These are phyloP conservation scores for Lepidocyrtinus sp. DNA, from an alignment of 2,888 invertebrate genomes.

Conservation along the genomic window DNA sequence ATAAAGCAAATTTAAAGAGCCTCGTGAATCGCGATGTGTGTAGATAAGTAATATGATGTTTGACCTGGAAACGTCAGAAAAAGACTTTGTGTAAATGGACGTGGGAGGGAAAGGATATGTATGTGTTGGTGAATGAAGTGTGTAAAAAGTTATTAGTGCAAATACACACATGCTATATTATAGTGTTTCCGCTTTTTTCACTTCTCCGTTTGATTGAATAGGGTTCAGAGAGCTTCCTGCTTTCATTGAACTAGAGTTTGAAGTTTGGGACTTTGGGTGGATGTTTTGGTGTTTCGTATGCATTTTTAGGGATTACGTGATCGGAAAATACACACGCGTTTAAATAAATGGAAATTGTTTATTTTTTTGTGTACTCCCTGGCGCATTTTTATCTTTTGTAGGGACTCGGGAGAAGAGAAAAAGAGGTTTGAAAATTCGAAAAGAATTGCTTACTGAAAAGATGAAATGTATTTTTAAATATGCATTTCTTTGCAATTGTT, in stretches of 20 bases:
- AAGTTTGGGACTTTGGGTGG: too few species aligned
- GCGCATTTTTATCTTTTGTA: neutral
- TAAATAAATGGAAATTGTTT: neutral
- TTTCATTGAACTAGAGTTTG: too few species aligned
- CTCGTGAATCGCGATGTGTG: neutral
- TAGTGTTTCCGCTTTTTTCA: neutral
- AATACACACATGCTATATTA: neutral
- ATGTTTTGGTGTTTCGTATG: too few species aligned
- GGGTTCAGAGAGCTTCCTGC: too few species aligned
- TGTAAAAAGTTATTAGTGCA: neutral
- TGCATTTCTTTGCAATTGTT: too few species aligned
- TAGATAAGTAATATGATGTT: neutral
- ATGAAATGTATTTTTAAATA: too few species aligned
- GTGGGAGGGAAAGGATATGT: neutral
- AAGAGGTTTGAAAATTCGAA: neutral
- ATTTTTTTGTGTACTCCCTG: neutral
- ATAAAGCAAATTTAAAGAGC: neutral
- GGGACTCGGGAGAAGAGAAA: neutral
- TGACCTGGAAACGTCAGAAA: neutral
- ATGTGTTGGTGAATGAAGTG: neutral
- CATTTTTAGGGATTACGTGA: neutral
- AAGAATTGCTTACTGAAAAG: neutral
- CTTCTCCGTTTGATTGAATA: neutral
- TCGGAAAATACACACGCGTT: neutral
- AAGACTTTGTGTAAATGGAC: neutral